Base-by-base conservation (phyloP, 2,113 vertebrate genomes). In the Ageneiosus marmoratus region DNA sequence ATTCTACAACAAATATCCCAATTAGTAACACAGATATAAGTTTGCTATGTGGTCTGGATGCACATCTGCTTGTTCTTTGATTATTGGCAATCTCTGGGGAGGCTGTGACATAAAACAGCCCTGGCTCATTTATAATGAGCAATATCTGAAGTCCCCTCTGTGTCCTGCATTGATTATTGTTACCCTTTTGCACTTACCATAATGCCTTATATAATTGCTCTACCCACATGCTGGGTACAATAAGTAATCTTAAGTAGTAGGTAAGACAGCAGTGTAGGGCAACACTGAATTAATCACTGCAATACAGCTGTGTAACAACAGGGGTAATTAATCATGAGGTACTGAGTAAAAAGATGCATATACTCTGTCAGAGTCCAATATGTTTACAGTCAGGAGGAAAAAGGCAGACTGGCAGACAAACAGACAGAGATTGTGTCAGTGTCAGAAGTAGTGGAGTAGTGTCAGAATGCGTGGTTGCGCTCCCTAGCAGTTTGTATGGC, bases 121-220 rank as follows among this genome's bases (percentile, higher is more conserved):
- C 83, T 81, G 88, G 88, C 89, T 87, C 89, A 85, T 88, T 89
- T 91, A 87, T 92, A 92, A 92, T 92, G 92, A 92, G 91, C 87
- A 89, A 90, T 91, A 88, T 88, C 87, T 90, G 88, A 87, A 81
- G 70, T 88, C 86, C 89, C 88, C 87, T 86, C 83, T 80, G 82
- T 83, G 82, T 84, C 50, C 81, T 80, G 84, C 89, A 92, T 93
- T 93, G 93, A 92, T 93, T 91, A 92, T 91, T 90, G 55, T 77
- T 58, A 91, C 84, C 88, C 90, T 89, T 88, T 89, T 89, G 86
- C 87, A 87, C 88, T 86, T 84, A 87, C 87, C 84, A 65, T 91
- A 80, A 90, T 91, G 90, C 89, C 84, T 84, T 87, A 89, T 88
- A 87, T 88, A 86, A 86, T 88, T 85, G 83, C 80, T 46, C 78